Conservation (phyloP, 2,888 invertebrate species). For the Agrotis puta region DNA sequence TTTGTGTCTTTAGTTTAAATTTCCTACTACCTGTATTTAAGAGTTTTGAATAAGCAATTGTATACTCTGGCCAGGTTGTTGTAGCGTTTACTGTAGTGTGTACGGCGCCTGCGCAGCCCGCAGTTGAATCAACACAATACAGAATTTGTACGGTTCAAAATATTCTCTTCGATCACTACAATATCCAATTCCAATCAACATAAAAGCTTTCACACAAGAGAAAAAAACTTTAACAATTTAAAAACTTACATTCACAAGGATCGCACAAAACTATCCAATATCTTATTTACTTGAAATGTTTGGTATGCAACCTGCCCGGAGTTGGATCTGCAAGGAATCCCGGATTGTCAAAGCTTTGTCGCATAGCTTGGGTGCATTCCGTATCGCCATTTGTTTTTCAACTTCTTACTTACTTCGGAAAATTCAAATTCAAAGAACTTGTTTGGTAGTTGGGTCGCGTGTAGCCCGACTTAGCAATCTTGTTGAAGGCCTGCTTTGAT, state of each 20-base stretch:
- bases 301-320: constrained; percentile 71
- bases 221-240: constrained; percentile 56
- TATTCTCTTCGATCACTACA: not conserved
- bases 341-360: constrained; percentile 85
- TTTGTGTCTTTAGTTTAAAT: not conserved
- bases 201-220: constrained; percentile 3
- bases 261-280: constrained; percentile 61
- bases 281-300: constrained; percentile 74
- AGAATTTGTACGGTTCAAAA: not conserved
- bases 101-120: not conserved
- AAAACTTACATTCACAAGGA: constrained; percentile 49
- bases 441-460: constrained; percentile 72
- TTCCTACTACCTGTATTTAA: not conserved
- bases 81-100: not conserved
- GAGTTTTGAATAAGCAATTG: no score
- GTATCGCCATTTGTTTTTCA: constrained; percentile 84
- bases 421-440: constrained; percentile 81
- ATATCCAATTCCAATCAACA: constrained; percentile 26
- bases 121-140: not conserved
- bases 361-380: constrained; percentile 78
- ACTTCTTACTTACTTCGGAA: constrained; percentile 77
- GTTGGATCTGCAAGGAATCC: constrained; percentile 69
- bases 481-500: constrained; percentile 74
- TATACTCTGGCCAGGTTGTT: no score
- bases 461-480: constrained; percentile 71